These are phyloP conservation scores for Ramphastos sulfuratus DNA, from an alignment of 2,113 vertebrate genomes.

Conservation along the genomic window DNA sequence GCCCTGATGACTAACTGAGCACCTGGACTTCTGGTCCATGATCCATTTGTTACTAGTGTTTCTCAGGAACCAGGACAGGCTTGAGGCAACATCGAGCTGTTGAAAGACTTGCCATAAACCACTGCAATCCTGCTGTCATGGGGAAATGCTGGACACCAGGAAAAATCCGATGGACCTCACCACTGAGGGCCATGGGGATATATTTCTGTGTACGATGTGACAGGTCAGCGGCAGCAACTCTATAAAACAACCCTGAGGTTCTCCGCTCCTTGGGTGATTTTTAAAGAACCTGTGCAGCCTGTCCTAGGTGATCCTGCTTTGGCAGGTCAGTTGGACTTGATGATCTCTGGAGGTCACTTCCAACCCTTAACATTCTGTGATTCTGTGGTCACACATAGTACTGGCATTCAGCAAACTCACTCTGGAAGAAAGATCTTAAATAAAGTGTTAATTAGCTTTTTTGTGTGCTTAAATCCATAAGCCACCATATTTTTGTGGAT, in stretches of 20 bases:
- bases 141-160: background rate
- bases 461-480: background rate
- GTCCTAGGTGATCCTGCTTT: too few relatives aligned
- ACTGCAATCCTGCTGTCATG: background rate
- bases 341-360: too few relatives aligned
- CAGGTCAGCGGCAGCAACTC: background rate
- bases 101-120: background rate
- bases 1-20: background rate
- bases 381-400: background rate
- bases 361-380: too few relatives aligned
- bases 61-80: background rate
- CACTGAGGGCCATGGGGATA: background rate
- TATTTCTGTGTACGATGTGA: background rate
- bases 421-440: background rate
- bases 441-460: background rate
- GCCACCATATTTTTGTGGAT: background rate
- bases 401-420: background rate
- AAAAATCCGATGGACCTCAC: background rate
- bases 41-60: background rate
- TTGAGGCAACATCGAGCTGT: background rate
- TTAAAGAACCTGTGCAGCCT: background rate
- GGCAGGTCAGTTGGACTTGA: too few relatives aligned
- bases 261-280: background rate
- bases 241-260: background rate
- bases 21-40: background rate